A percentile compares a stretch with the other conserved stretches of the same genome.
Evolutionary conservation across 2,113 vertebrate genomes (phyloP).

Genomic region (Gnathonemus echidnorhynchus): DNA sequence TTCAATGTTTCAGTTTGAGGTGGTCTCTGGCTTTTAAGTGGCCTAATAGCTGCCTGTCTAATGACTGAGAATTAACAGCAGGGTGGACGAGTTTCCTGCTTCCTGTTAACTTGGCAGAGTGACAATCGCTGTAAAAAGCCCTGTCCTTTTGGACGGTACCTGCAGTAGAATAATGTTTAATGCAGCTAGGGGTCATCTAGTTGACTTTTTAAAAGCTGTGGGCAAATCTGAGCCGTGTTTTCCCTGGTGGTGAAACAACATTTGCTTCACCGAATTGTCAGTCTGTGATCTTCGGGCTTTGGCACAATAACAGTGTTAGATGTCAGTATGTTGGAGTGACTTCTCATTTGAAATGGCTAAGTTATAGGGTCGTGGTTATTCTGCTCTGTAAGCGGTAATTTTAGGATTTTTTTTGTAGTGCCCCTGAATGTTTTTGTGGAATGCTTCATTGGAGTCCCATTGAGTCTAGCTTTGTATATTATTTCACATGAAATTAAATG

Average conservation of each 20-base stretch:
- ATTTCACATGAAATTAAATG: not conserved
- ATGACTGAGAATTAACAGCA: constrained; percentile 5
- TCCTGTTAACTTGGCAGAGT: not conserved
- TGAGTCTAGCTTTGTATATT: not conserved
- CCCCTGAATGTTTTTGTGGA: constrained; percentile 5
- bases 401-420: not conserved
- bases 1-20: not conserved
- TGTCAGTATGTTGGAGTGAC: not conserved
- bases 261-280: not conserved
- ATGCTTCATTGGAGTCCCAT: not conserved
- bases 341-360: not conserved
- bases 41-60: not conserved
- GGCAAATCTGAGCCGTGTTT: not conserved
- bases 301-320: not conserved
- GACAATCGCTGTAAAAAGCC: not conserved
- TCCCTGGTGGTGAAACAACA: not conserved
- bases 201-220: not conserved
- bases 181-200: not conserved
- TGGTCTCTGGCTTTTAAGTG: not conserved
- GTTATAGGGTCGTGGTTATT: not conserved
- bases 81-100: not conserved
- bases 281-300: not conserved
- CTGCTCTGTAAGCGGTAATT: not conserved
- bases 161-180: not conserved
- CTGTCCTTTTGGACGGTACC: not conserved